Evolutionary conservation across 1,140 invertebrate species (phyloP).

Genomic region (Drosophila kurseongensis): DNA sequence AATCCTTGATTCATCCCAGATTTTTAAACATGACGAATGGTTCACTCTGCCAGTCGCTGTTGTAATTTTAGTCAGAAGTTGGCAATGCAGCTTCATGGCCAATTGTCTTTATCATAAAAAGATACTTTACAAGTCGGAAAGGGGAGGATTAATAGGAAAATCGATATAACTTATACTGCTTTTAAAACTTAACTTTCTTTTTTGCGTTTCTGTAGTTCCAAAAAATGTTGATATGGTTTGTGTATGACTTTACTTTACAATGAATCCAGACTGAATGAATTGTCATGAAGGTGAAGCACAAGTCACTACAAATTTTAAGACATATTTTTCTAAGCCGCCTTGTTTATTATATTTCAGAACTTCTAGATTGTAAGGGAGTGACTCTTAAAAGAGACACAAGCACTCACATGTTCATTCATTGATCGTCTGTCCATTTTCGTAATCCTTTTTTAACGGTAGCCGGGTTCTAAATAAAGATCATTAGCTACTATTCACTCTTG

Average conservation of each 20-base stretch:
- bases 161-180: too few relatives aligned
- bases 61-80: too few relatives aligned
- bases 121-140: too few relatives aligned
- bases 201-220: neutral
- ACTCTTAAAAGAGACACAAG: neutral
- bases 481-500: conserved; percentile 81
- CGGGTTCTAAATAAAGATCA: conserved; percentile 71
- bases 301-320: neutral
- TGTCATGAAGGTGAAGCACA: neutral
- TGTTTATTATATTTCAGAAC: neutral
- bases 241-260: neutral
- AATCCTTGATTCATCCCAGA: too few relatives aligned
- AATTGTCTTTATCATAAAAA: too few relatives aligned
- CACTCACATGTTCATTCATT: neutral
- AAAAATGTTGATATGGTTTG: neutral
- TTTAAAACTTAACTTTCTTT: neutral
- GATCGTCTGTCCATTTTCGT: neutral
- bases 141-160: too few relatives aligned
- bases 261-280: neutral
- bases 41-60: too few relatives aligned
- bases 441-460: conserved; percentile 61
- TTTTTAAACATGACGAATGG: too few relatives aligned
- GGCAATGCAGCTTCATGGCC: too few relatives aligned
- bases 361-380: too few relatives aligned
- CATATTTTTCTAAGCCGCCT: neutral